Conservation (phyloP, 2,888 invertebrate genomes). For the Xestia xanthographa region DNA sequence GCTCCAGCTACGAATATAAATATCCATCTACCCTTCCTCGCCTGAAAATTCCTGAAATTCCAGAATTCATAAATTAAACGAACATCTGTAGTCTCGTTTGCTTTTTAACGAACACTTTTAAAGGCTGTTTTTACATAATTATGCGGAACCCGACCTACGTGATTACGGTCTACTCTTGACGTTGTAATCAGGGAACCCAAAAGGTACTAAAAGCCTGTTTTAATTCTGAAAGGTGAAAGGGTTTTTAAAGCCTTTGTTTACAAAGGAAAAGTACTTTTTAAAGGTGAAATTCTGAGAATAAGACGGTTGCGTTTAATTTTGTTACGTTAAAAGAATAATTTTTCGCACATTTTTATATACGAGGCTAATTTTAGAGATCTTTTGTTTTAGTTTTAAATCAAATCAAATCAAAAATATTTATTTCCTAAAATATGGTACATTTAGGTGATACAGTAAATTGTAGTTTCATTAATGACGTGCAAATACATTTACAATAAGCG, state of each 20-base stretch:
- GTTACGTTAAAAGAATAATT: conserved; percentile 16
- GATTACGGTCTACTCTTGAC: conserved; percentile 56
- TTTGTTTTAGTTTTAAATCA: conserved; percentile 19
- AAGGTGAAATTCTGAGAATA: conserved; percentile 34
- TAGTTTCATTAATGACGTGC: no score
- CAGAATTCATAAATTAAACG: conserved; percentile 62
- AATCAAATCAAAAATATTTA: no score
- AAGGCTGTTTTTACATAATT: conserved; percentile 67
- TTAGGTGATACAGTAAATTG: no score
- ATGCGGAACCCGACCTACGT: conserved; percentile 63
- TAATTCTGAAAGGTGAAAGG: conserved; percentile 61
- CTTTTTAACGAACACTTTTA: conserved; percentile 57
- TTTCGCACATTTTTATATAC: not conserved
- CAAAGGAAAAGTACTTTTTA: conserved; percentile 57
- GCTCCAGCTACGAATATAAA: conserved; percentile 19
- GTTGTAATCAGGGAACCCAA: conserved; percentile 57
- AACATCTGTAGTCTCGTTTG: conserved; percentile 42
- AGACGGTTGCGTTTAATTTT: conserved; percentile 42
- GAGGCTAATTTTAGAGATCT: conserved; percentile 1
- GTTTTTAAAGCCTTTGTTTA: conserved; percentile 55
- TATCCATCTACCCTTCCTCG: conserved; percentile 1
- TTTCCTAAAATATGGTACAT: no score
- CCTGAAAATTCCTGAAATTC: conserved; percentile 43
- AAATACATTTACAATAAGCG: no score
- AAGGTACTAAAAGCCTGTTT: conserved; percentile 61